Evolutionary conservation across 64 coral and sea anemone species (phyloP), one percentile per base, ranked within the genome.

Genomic region (Acropora yongei): DNA sequence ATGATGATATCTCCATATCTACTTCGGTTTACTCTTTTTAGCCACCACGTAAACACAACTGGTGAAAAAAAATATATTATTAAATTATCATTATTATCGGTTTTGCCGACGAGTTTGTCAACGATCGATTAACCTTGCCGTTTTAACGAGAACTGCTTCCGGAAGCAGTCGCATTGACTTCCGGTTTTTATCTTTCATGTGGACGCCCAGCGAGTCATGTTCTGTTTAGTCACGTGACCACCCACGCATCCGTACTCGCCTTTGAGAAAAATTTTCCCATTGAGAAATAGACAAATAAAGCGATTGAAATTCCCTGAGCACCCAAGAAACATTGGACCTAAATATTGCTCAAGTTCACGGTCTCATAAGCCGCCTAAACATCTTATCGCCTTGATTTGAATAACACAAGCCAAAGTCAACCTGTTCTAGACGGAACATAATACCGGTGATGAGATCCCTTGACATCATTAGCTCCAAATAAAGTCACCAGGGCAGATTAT

Each of bases 211-310:
- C 8, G 10, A 6, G 4, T 42, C 41, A 16, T 47, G 46, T 18
- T 85, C 47, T 46, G 75, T 78, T 71, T 85, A 85, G 72, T 44
- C 82, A 85, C 82, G 82, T 85, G 82, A 85, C 66, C 63, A 85
- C 82, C 82, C 82, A 85, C 82, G 82, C 82, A 85, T 85, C 82
- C 82, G 82, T 71, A 84, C 81, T 69, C 60, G 60, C 82, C 82
- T 85, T 43, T 2, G 13, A 67, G 1, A 72, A 71, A 85, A 9
- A 71, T 81, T 85, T 85, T 71, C 48, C 44, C 45, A 71, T 85
- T 85, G 44, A 69, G 44, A 85, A 69, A 71, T 20, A 71, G 60
- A 68, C 68, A 85, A 83, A 66, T 41, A 61, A 60, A 63, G 42
- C 46, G 57, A 80, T 67, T 57, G 5, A 4, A 14, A 58, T 68